Evolutionary conservation across 2,888 invertebrate species (phyloP), one percentile per base, ranked within the genome.

Genomic region (Eupithecia exiguata): DNA sequence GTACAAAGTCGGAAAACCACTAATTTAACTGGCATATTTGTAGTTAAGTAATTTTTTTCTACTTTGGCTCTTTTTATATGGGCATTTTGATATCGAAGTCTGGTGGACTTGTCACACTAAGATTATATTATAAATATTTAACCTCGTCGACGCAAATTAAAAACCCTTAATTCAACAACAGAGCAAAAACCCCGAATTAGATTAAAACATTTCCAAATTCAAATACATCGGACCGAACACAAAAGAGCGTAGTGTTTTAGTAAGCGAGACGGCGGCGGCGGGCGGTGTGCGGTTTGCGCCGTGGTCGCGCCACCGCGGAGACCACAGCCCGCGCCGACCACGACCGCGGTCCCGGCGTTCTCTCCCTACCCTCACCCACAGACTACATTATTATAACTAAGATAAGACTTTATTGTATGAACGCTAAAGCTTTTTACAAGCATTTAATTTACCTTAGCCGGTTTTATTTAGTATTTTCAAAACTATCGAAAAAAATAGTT

Each of bases 271-370:
- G 82, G 82, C 35, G 35, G 18, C 46, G 46, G 63, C n/a, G 61
- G 38, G 63, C 36, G 79, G 80, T 78, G 83, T 80, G 85, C 81
- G 76, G 71, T 61, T 53, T 35, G 58, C 61, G 71, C 67, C 53
- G 73, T 65, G 75, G 75, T 73, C 67, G 75, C 49, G 75, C 67
- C 72, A 84, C 86, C 87, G 84, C 86, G 12, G 84, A 77, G 83
- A 79, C 87, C 87, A 84, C 85, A 83, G 77, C 81, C 82, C 82
- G 86, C 84, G 86, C 74, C 71, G 74, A 83, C 91, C 89, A 84
- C 89, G 81, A 79, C 87, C 88, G 82, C 88, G 82, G 81, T 80
- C 79, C 68, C 35, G 36, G 80, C 82, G 84, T 77, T 65, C 77
- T 81, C 79, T 78, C 81, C 82, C 78, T 75, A 72, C 84, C 84